phyloP scores from a whole-genome alignment of 2,888 invertebrate species.

The Tribolium freemani region DNA sequence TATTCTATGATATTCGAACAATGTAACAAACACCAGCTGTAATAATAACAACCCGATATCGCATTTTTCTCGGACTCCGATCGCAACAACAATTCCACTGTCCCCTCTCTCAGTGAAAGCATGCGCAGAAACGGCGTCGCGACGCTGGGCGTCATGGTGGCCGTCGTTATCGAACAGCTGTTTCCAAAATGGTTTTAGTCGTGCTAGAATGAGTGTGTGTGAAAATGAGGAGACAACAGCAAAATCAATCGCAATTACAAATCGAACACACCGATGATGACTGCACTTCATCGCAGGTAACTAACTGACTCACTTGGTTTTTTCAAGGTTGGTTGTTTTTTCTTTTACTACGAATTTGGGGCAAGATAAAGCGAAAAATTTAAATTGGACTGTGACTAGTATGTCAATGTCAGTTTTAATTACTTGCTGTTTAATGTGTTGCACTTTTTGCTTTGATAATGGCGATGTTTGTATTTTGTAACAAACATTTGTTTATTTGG shows the following conservation, averaged over 20 bases:
- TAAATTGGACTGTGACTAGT: background rate
- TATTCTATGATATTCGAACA: no score
- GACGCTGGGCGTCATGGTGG: conserved; percentile 53
- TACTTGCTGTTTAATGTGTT: conserved; percentile 19
- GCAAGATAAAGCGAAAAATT: background rate
- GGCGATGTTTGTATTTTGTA: background rate
- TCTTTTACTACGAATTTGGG: background rate
- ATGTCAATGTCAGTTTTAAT: conserved; percentile 44
- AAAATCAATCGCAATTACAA: conserved; percentile 62
- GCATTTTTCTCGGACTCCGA: no score
- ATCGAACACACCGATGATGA: conserved; percentile 71
- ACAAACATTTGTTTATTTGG: background rate
- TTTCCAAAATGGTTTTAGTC: conserved; percentile 44
- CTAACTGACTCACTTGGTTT: conserved; percentile 40
- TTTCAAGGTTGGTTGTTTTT: conserved; percentile 3
- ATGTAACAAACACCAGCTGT: no score
- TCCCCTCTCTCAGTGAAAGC: background rate
- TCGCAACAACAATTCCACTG: no score
- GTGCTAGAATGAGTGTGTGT: conserved; percentile 39
- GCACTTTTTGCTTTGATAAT: conserved; percentile 5
- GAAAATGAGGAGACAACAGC: conserved; percentile 60
- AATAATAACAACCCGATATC: no score
- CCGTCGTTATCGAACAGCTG: conserved; percentile 58
- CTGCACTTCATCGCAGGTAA: conserved; percentile 71
- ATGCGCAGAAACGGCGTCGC: conserved; percentile 54